Conservation (phyloP, 2,113 vertebrate genomes). For the Dromaius novaehollandiae region DNA sequence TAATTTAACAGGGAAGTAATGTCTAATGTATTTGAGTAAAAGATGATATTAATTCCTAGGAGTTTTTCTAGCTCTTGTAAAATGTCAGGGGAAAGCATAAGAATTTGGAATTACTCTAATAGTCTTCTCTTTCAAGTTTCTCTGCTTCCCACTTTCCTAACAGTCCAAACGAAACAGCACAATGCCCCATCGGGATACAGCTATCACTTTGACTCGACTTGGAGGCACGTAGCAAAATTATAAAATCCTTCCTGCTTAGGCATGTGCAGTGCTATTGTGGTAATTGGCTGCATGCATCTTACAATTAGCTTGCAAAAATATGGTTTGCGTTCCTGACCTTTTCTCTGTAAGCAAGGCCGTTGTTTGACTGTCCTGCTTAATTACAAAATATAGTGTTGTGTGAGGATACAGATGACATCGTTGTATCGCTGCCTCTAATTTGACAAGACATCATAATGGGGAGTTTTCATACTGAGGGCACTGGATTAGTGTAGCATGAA, state of each 20-base stretch:
- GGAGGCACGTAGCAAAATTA: not conserved
- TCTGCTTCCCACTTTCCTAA: not conserved
- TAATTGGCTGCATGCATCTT: conserved; percentile 71
- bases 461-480: conserved; percentile 70
- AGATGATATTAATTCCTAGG: not conserved
- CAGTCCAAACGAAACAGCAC: not conserved
- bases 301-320: conserved; percentile 63
- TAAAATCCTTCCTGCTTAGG: not conserved
- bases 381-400: conserved; percentile 47
- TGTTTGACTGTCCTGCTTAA: conserved; percentile 62
- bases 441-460: conserved; percentile 64
- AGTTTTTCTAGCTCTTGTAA: not conserved
- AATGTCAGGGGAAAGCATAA: not conserved
- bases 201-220: fast-evolving
- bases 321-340: conserved; percentile 62
- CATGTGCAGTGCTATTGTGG: conserved; percentile 4
- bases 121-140: not conserved
- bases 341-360: conserved; percentile 53
- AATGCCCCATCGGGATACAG: not conserved
- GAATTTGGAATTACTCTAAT: not conserved
- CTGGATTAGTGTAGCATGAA: conserved; percentile 64
- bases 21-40: not conserved
- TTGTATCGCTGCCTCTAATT: conserved; percentile 51
- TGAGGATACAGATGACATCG: conserved; percentile 48
- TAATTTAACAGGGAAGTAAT: not conserved